Percentiles rank a stretch among this genome's conserved stretches.
phyloP scores from a whole-genome alignment of 2,113 vertebrate genomes.

The Sceloporus tristichus region DNA sequence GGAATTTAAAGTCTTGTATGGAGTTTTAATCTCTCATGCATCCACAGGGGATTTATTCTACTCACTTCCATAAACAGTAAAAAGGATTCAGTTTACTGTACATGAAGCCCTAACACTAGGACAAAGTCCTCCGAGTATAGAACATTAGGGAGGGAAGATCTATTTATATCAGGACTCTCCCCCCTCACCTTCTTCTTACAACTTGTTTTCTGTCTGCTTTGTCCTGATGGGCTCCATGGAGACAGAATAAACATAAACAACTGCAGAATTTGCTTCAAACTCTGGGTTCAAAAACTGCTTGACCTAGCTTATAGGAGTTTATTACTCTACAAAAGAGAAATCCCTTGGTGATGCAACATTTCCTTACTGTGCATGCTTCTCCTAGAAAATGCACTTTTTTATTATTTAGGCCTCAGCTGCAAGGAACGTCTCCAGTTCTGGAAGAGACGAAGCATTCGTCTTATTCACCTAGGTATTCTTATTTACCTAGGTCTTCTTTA shows the following conservation, averaged over 20 bases:
- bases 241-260: conserved; percentile 20
- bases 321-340: conserved; percentile 40
- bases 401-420: not conserved
- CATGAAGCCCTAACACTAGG: conserved; percentile 31
- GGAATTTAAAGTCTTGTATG: not conserved
- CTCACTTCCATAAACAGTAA: conserved; percentile 3
- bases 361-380: not conserved
- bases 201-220: conserved; percentile 35
- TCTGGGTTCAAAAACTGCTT: conserved; percentile 39
- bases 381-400: conserved; percentile 5
- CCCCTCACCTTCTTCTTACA: not conserved
- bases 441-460: not conserved
- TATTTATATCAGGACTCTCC: conserved; percentile 9
- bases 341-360: conserved; percentile 6
- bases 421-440: conserved; percentile 32
- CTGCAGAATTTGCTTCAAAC: conserved; percentile 4
- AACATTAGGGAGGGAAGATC: not conserved
- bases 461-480: not conserved
- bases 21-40: conserved; percentile 10
- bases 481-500: not conserved
- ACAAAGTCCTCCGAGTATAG: not conserved
- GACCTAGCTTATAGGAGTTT: conserved; percentile 33
- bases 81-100: conserved; percentile 7
- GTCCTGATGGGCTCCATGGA: not conserved
- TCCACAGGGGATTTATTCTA: conserved; percentile 15